phyloP scores from a whole-genome alignment of 2,113 vertebrate genomes.

The Crotalus viridis region DNA sequence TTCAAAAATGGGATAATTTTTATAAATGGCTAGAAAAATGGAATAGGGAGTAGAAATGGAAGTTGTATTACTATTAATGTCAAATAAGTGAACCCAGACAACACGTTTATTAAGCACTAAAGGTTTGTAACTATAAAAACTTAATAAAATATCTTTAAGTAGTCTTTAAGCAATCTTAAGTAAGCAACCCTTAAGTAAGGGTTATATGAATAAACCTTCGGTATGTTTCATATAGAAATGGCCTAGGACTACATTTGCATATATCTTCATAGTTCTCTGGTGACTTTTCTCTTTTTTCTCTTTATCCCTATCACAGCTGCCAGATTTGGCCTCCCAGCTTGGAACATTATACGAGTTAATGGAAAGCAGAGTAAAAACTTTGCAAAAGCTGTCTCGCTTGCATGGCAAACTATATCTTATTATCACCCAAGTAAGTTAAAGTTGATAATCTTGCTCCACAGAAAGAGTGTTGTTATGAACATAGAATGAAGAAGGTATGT shows the following conservation, averaged over 20 bases:
- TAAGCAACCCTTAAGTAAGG: too few species aligned
- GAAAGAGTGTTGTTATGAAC: not conserved
- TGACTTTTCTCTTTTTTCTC: not conserved
- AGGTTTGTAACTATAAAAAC: too few species aligned
- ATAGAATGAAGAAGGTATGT: not conserved
- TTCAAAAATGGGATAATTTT: too few species aligned
- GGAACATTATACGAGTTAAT: constrained; percentile 92
- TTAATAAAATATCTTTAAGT: too few species aligned
- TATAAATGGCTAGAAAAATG: too few species aligned
- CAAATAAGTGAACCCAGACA: too few species aligned
- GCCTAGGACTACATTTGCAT: not conserved
- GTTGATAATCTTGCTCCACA: not conserved
- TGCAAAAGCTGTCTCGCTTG: constrained; percentile 89
- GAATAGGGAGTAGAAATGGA: too few species aligned
- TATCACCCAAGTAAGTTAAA: constrained; percentile 81
- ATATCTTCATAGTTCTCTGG: not conserved
- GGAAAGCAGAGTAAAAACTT: constrained; percentile 92
- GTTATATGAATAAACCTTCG: not conserved
- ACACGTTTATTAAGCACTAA: too few species aligned
- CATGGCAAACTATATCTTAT: constrained; percentile 93
- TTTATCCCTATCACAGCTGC: constrained; percentile 74
- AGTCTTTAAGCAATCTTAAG: too few species aligned
- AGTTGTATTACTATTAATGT: too few species aligned
- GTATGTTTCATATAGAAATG: not conserved
- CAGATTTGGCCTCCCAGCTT: constrained; percentile 88